Base-by-base conservation (phyloP, 1,140 invertebrate species). In the Philopotamus ludificatus region DNA sequence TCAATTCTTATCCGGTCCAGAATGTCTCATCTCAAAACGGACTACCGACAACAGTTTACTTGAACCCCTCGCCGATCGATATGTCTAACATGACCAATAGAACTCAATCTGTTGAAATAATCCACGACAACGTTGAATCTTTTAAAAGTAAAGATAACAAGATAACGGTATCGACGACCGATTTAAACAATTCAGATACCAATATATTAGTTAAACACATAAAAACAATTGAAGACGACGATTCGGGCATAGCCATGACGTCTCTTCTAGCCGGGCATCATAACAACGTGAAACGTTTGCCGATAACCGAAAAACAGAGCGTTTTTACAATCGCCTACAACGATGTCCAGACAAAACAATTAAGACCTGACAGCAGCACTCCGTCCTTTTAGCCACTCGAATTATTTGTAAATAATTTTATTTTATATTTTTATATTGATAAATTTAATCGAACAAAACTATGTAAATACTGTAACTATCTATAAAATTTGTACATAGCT, bases 241-340 rank as follows among this genome's bases (percentile, higher is more conserved):
- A 91, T 74, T 90, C 89, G 1, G 88, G 88, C 1, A 90, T 89
- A 65, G 86, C 86, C 0, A 84, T 90, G 78, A 86, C 86, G 22
- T 81, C 84, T 0, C 74, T 85, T 50, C 76, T 82, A 28, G 78
- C 79, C 53, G 60, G 59, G n/a, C 62, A 68, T 22, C 62, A 59
- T 20, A 64, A 57, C 16, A 77, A 84, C 75, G 77, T 81, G 71
- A 78, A 86, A 71, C 75, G 85, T 70, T 83, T 90, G 71, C 87
- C 90, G 47, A 86, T 94, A 64, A 84, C 93, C 20, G 91, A 94
- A 71, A 95, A 94, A 79, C 94, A 94, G 73, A 94, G 92, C 74
- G 87, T 95, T n/a, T 95, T 95, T 72, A 93, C 92, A 0, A 95
- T 95, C 68, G 92, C 92, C 1, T 95, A 95, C 72, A 91, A 92